Base-by-base conservation (phyloP, 2,113 vertebrate genomes). In the Athene noctua region DNA sequence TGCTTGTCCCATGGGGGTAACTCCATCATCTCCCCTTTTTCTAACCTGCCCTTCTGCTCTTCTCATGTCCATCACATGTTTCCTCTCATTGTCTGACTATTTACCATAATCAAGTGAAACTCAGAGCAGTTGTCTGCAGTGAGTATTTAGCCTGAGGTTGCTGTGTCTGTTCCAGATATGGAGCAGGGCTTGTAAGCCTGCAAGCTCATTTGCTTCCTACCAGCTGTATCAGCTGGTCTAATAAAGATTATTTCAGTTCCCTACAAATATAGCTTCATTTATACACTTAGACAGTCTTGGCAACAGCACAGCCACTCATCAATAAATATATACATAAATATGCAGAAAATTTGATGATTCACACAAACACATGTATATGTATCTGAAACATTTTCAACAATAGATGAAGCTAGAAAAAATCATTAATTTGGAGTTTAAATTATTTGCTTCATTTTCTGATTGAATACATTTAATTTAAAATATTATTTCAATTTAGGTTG, bases 201-300 rank as follows among this genome's bases (percentile, higher is more conserved):
- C 11, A 68, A 96, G 44, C 19, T 30, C 15, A 2, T 75, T 91
- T 81, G 61, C 72, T 95, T 94, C 67, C 90, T 90, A 95, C 66
- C 90, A 94, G 93, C 70, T 96, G 40, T 88, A 94, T 91, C 90
- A 93, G 74, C 68, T 85, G 40, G 54, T 75, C 70, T 94, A 80
- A 91, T 95, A 95, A 96, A 94, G 87, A 88, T 94, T 85, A 82
- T 93, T 93, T 49, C 54, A 95, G 44, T 51, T 96, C 34, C 63
- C 54, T 68, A 61, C 66, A 96, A 87, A 91, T 79, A 89, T 65
- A 94, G 27, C 70, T 86, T 96, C 71, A 88, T 79, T 88, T 94
- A 73, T 72, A 77, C 36, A 68, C 44, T 88, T 90, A 94, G 47
- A 42, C 73, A 87, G 44, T 44, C 78, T 81, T 90, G 66, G 92